Evolutionary conservation across 2,113 vertebrate genomes (phyloP).

Genomic region (Rynchops niger): DNA sequence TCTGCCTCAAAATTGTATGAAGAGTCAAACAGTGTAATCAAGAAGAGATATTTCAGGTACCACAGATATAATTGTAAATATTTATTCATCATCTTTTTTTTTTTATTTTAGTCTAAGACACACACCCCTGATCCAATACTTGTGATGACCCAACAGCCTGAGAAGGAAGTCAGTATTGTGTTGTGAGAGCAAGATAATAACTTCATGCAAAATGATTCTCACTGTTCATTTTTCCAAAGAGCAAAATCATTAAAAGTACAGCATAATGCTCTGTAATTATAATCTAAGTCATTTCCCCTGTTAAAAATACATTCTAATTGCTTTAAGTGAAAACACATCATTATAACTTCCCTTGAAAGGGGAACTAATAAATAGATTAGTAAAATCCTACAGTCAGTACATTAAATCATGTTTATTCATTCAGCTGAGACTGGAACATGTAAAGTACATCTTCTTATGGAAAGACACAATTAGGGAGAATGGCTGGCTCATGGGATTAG

Average conservation of each 20-base stretch:
- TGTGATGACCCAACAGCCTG: neutral
- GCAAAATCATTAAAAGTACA: constrained; percentile 43
- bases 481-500: constrained; percentile 39
- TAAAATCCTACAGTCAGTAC: constrained; percentile 47
- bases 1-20: neutral
- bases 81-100: neutral
- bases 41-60: neutral
- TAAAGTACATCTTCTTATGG: constrained; percentile 37
- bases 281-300: constrained; percentile 20
- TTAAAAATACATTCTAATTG: constrained; percentile 71
- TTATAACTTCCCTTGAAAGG: constrained; percentile 57
- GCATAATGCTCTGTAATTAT: constrained; percentile 45
- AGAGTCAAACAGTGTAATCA: neutral
- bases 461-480: constrained; percentile 42
- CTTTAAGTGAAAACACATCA: constrained; percentile 69
- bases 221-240: constrained; percentile 32
- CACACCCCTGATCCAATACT: neutral
- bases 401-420: constrained; percentile 62
- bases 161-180: neutral
- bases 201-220: constrained; percentile 14
- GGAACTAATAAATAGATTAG: constrained; percentile 65
- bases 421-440: constrained; percentile 37
- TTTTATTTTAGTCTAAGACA: neutral
- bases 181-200: constrained; percentile 14
- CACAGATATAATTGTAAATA: neutral